phyloP scores from a whole-genome alignment of 2,797 vertebrate species.

The Poliocrania exsul region DNA sequence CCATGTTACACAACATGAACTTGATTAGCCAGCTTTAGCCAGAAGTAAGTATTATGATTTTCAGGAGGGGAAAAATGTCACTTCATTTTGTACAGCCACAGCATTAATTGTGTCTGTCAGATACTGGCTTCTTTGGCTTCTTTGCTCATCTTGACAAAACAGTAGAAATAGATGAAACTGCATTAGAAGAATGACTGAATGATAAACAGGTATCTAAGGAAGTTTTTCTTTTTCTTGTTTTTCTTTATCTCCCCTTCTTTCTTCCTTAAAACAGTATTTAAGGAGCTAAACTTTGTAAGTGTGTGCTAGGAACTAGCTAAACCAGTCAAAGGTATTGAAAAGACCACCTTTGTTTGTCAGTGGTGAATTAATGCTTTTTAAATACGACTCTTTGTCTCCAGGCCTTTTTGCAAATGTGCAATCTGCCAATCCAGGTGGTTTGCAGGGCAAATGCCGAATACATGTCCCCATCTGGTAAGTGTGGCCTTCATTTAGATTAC shows the following conservation, averaged over 20 bases:
- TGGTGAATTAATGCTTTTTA: slow-evolving; percentile 19
- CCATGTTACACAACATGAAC: not conserved
- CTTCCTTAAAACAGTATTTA: not conserved
- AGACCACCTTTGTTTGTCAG: not conserved
- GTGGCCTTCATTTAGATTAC: slow-evolving; percentile 70
- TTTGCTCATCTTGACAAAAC: slow-evolving; percentile 32
- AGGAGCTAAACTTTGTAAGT: not conserved
- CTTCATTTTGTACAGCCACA: not conserved
- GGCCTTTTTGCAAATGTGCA: slow-evolving; percentile 91
- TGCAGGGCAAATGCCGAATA: slow-evolving; percentile 87
- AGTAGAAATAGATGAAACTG: not conserved
- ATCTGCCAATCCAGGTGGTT: slow-evolving; percentile 86
- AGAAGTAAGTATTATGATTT: not conserved
- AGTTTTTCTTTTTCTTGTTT: no score
- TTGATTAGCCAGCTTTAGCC: not conserved
- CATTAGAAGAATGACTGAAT: not conserved
- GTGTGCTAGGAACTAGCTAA: not conserved
- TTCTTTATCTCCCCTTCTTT: not conserved
- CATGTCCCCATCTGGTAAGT: slow-evolving; percentile 93
- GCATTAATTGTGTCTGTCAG: not conserved
- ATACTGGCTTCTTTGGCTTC: not conserved
- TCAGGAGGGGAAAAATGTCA: not conserved
- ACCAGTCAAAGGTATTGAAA: not conserved
- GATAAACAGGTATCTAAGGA: not conserved
- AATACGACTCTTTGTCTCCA: slow-evolving; percentile 77